Percentiles rank a stretch among this genome's conserved stretches.
phyloP scores from a whole-genome alignment of 2,797 vertebrate species.

The Acanthurus tractus region DNA sequence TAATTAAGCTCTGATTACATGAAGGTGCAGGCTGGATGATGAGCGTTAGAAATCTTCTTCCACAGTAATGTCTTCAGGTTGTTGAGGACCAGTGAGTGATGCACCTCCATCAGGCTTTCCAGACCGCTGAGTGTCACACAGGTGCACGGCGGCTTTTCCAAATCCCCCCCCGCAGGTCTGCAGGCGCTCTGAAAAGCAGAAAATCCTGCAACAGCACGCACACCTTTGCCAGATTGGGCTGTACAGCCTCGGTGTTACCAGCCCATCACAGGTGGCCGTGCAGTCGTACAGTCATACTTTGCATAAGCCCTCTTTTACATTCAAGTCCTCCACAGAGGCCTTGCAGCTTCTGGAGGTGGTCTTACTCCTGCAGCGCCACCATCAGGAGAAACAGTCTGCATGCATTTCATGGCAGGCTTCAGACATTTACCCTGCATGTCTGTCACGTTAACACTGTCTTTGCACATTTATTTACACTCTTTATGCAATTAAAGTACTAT shows the following conservation, averaged over 20 bases:
- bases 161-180: slow-evolving; percentile 87
- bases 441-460: too few species aligned
- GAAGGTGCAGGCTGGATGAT: not conserved
- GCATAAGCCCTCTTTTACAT: too few species aligned
- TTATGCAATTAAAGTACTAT: too few species aligned
- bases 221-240: slow-evolving; percentile 96
- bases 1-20: slow-evolving; percentile 1
- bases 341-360: too few species aligned
- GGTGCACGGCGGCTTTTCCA: slow-evolving; percentile 93
- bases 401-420: too few species aligned
- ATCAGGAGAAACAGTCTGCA: too few species aligned
- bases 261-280: slow-evolving; percentile 91
- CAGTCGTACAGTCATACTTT: slow-evolving; percentile 83
- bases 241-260: slow-evolving; percentile 93
- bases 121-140: slow-evolving; percentile 95
- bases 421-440: too few species aligned
- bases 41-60: slow-evolving; percentile 95
- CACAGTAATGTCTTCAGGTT: slow-evolving; percentile 96
- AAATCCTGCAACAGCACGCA: slow-evolving; percentile 92
- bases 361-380: too few species aligned
- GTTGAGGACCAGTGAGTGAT: slow-evolving; percentile 95
- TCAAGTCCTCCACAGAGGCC: too few species aligned
- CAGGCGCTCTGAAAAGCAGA: slow-evolving; percentile 91
- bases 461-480: too few species aligned
- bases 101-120: slow-evolving; percentile 97